Evolutionary conservation across 2,888 invertebrate species (phyloP), one percentile per base, ranked within the genome.

Genomic region (Hoplodrina blanda): DNA sequence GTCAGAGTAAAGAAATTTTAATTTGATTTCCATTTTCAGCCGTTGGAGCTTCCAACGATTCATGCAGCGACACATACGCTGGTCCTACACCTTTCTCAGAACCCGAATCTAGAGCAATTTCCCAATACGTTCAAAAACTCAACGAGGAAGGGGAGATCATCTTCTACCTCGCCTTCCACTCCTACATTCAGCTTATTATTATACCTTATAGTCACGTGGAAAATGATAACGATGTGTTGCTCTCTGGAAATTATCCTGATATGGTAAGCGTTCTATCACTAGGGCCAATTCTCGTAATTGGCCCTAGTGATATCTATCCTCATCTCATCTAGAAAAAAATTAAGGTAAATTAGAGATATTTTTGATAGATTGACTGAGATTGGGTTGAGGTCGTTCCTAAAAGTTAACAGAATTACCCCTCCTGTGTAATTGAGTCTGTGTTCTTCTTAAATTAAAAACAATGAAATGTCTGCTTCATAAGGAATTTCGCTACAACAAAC

Each of bases 161-260:
- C 0, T 94, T 96, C 66, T 97, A 96, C 81, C 86, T 97, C 4
- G 94, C 96, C 0, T 93, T 97, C 73, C 97, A 97, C 87, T 96
- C 97, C 0, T 97, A 93, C 84, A 94, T 96, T 0, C 97, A 97
- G 75, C 86, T 96, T 37, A 89, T 96, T 13, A 82, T 96, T 11
- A 83, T 96, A n/a, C 96, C 96, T 0, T 96, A 95, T 75, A 96
- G 96, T 60, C 92, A 96, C 67, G 84, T 93, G 0, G 83, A 91
- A 0, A 62, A 46, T 13, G 82, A 71, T 17, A 76, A 76, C n/a
- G 84, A 83, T 7, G 73, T 74, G 3, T 80, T 88, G 1, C 63
- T 83, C 0, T 88, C 91, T 2, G 87, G 85, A 6, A 95, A 95
- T 76, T 96, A 91, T 74, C 91, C 86, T 52, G 91, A 95, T 67